phyloP scores from a whole-genome alignment of 2,113 vertebrate species.

The Neodon shergylaensis region DNA sequence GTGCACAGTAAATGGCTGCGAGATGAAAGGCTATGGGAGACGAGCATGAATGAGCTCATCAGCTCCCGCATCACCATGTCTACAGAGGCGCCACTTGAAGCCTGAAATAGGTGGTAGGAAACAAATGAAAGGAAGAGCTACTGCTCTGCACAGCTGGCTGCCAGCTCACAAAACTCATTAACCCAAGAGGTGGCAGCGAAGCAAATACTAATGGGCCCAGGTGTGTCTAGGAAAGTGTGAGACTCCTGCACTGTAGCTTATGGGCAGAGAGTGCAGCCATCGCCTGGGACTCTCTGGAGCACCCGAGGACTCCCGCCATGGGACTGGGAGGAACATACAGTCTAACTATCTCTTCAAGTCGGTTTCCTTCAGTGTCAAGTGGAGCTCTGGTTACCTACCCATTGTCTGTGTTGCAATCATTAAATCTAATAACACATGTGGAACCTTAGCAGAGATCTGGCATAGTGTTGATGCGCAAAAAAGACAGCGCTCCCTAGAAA shows the following conservation, averaged over 20 bases:
- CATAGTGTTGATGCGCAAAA: neutral
- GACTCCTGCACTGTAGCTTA: neutral
- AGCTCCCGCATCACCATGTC: slow-evolving; percentile 64
- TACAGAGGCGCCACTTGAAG: slow-evolving; percentile 61
- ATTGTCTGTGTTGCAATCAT: neutral
- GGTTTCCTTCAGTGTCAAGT: neutral
- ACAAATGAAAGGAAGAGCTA: slow-evolving; percentile 70
- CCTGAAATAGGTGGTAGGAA: slow-evolving; percentile 74
- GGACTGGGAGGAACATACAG: neutral
- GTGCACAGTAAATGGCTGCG: slow-evolving; percentile 56
- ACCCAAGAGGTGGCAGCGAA: slow-evolving; percentile 68
- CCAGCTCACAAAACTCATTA: slow-evolving; percentile 77
- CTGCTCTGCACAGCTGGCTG: slow-evolving; percentile 74
- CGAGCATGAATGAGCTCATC: slow-evolving; percentile 69
- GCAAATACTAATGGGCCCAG: slow-evolving; percentile 73
- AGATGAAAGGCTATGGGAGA: slow-evolving; percentile 62
- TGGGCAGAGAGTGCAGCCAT: neutral
- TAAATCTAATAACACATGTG: slow-evolving; percentile 26
- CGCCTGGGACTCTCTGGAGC: neutral
- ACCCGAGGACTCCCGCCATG: neutral
- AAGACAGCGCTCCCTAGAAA: slow-evolving; percentile 5
- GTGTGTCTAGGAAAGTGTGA: slow-evolving; percentile 58
- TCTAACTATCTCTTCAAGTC: neutral
- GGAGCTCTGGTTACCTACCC: neutral
- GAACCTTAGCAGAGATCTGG: neutral